phyloP scores from a whole-genome alignment of 2,888 invertebrate genomes.

The Dolichomitus sp. region DNA sequence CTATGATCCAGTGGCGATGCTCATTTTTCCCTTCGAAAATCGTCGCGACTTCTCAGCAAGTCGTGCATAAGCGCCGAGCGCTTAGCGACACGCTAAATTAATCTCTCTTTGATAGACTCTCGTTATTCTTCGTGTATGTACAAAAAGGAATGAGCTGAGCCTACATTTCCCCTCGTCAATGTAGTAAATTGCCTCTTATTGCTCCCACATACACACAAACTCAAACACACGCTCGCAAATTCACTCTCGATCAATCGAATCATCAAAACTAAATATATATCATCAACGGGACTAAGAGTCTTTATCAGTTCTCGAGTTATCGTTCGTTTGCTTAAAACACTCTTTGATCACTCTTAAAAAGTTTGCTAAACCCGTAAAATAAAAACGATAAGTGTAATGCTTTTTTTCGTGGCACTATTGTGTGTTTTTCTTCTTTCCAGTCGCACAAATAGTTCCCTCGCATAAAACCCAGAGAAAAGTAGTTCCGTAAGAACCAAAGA shows the following conservation, averaged over 20 bases:
- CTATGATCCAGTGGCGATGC: constrained; percentile 6
- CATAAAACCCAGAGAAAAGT: background rate
- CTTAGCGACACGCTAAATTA: constrained; percentile 3
- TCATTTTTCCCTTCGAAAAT: constrained; percentile 14
- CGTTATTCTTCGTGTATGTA: constrained; percentile 53
- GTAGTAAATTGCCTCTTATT: constrained; percentile 48
- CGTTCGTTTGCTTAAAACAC: background rate
- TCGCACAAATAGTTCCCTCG: background rate
- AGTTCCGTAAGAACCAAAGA: background rate
- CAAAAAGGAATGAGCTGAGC: constrained; percentile 65
- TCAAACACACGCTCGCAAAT: constrained; percentile 35
- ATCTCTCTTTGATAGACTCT: constrained; percentile 36
- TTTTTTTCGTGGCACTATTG: background rate
- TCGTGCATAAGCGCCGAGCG: background rate
- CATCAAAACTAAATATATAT: constrained; percentile 53
- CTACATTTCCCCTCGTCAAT: constrained; percentile 58
- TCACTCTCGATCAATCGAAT: constrained; percentile 47
- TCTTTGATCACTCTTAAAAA: background rate
- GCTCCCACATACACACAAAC: constrained; percentile 21
- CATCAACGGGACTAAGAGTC: constrained; percentile 5
- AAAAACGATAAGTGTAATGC: constrained; percentile 1
- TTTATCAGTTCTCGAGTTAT: background rate
- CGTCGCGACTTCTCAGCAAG: background rate
- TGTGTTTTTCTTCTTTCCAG: background rate
- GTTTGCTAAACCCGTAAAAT: background rate